These are phyloP conservation scores for Odontocolon sp. DNA, from an alignment of 2,888 invertebrate genomes.

Conservation along the genomic window DNA sequence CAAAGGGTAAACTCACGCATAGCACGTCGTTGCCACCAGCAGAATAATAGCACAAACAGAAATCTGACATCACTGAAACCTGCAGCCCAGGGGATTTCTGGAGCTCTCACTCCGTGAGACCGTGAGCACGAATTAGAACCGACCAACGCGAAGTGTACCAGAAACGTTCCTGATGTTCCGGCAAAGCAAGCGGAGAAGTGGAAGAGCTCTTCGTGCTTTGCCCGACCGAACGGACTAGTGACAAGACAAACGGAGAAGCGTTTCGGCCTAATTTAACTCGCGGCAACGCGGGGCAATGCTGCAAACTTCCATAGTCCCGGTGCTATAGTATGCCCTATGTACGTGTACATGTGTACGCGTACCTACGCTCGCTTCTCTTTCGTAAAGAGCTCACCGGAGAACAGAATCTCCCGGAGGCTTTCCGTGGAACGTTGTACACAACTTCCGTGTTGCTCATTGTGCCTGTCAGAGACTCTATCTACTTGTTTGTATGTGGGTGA, in stretches of 20 bases:
- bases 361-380: conserved; percentile 29
- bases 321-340: too few relatives aligned
- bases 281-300: conserved; percentile 51
- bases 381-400: conserved; percentile 33
- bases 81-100: too few relatives aligned
- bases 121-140: too few relatives aligned
- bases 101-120: too few relatives aligned
- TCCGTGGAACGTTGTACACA: conserved; percentile 40
- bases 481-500: conserved; percentile 41
- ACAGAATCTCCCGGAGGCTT: conserved; percentile 36
- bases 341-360: not conserved
- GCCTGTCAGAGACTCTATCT: conserved; percentile 49
- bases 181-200: conserved; percentile 49
- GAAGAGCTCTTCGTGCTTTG: conserved; percentile 24
- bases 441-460: conserved; percentile 45
- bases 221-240: conserved; percentile 45
- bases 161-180: too few relatives aligned
- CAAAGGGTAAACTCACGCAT: too few relatives aligned
- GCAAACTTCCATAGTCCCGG: too few relatives aligned
- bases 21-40: too few relatives aligned
- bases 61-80: too few relatives aligned
- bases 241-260: conserved; percentile 63
- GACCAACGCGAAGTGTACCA: too few relatives aligned
- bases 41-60: too few relatives aligned
- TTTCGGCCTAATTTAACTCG: conserved; percentile 67